Percentiles rank a stretch among this genome's conserved stretches.
Conservation (phyloP, 2,888 invertebrate genomes). For the Melanostoma mellinum region DNA sequence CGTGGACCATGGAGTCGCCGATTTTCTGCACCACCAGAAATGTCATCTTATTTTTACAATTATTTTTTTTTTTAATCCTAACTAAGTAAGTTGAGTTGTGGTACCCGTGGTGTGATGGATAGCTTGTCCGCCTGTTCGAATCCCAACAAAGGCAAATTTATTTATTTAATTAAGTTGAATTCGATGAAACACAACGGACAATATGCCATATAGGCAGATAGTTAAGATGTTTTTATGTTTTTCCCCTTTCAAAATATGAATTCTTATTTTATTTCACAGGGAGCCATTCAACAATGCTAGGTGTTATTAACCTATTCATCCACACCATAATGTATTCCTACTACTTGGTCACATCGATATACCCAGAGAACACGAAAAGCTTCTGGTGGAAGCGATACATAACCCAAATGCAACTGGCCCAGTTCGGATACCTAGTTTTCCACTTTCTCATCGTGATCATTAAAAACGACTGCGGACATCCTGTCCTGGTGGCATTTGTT, state of each 20-base stretch:
- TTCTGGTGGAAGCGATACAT: slow-evolving; percentile 94
- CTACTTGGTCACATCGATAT: slow-evolving; percentile 89
- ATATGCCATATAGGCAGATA: no score
- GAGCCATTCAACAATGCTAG: slow-evolving; percentile 88
- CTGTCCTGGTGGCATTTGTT: slow-evolving; percentile 75
- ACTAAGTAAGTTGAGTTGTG: no score
- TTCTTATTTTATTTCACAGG: slow-evolving; percentile 82
- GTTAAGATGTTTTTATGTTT: neutral
- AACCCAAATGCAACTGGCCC: slow-evolving; percentile 91
- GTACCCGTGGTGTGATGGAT: no score
- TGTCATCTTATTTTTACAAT: no score
- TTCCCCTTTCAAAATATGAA: neutral
- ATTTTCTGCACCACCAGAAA: no score
- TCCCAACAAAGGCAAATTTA: no score
- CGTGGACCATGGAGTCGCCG: no score
- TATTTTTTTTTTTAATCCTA: no score
- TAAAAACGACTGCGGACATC: slow-evolving; percentile 77
- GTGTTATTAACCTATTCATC: slow-evolving; percentile 89
- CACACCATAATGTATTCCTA: slow-evolving; percentile 93
- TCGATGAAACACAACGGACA: no score
- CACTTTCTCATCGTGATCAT: slow-evolving; percentile 83
- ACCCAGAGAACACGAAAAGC: slow-evolving; percentile 87
- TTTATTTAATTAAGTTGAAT: no score
- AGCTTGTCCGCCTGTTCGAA: no score
- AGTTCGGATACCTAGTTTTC: slow-evolving; percentile 85